These are phyloP conservation scores for Theristicus caerulescens DNA, from an alignment of 2,113 vertebrate genomes.

Conservation along the genomic window DNA sequence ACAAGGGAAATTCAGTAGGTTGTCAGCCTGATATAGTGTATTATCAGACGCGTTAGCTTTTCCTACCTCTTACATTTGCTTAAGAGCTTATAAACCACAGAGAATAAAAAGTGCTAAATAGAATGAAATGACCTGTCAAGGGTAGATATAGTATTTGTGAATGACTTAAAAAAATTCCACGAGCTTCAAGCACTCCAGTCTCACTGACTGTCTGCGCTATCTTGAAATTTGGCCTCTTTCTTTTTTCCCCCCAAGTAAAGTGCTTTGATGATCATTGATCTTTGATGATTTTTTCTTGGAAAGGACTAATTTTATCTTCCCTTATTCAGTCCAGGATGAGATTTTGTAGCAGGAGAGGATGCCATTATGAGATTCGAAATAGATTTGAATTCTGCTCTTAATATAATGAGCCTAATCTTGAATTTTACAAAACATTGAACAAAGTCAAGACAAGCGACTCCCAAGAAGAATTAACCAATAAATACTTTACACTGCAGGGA, in stretches of 20 bases:
- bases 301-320: conserved; percentile 19
- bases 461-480: not conserved
- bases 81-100: conserved; percentile 66
- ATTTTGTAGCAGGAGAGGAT: not conserved
- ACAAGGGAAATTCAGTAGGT: conserved; percentile 55
- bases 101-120: conserved; percentile 68
- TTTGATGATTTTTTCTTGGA: conserved; percentile 38
- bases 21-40: conserved; percentile 59
- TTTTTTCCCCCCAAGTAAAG: not conserved
- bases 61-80: conserved; percentile 64
- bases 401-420: not conserved
- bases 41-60: conserved; percentile 58
- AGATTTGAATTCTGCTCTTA: not conserved
- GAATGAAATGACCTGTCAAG: conserved; percentile 69
- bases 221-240: conserved; percentile 17
- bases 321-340: not conserved
- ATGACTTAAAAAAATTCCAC: conserved; percentile 35
- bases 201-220: not conserved
- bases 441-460: not conserved
- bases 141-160: conserved; percentile 51
- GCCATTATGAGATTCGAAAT: not conserved
- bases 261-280: conserved; percentile 26
- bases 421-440: conserved; percentile 40
- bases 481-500: not conserved
- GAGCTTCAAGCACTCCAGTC: not conserved